Conservation (phyloP, 2,113 vertebrate species). For the Chelonoidis abingdonii region DNA sequence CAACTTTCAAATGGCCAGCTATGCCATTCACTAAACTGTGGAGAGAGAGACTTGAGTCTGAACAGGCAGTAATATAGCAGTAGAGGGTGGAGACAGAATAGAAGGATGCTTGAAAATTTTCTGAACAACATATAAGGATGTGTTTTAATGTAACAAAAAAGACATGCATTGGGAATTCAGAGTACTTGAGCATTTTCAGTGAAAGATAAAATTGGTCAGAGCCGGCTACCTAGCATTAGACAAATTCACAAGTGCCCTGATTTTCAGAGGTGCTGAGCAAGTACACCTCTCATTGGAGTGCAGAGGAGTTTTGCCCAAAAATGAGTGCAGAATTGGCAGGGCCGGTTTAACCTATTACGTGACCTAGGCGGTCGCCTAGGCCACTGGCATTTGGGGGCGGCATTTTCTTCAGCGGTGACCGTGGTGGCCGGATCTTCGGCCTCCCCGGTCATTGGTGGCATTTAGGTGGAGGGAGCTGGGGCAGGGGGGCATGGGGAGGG, state of each 20-base stretch:
- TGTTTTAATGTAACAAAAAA: background rate
- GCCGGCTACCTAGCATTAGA: background rate
- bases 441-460: too few species aligned
- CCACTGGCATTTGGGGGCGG: too few species aligned
- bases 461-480: too few species aligned
- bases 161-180: conserved; percentile 31
- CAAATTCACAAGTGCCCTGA: background rate
- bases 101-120: conserved; percentile 2
- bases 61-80: background rate
- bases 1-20: background rate
- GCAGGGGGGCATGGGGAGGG: too few species aligned
- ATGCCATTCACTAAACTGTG: background rate
- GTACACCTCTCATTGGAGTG: background rate
- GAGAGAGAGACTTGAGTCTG: background rate
- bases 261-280: background rate
- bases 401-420: too few species aligned
- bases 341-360: too few species aligned
- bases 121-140: background rate
- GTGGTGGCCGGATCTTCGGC: too few species aligned
- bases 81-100: background rate
- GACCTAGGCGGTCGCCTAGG: too few species aligned
- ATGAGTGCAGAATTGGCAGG: background rate
- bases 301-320: background rate
- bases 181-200: background rate
- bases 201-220: background rate